These are phyloP conservation scores for Oscheius sp. DNA, from an alignment of 1,140 invertebrate genomes.

Conservation along the genomic window DNA sequence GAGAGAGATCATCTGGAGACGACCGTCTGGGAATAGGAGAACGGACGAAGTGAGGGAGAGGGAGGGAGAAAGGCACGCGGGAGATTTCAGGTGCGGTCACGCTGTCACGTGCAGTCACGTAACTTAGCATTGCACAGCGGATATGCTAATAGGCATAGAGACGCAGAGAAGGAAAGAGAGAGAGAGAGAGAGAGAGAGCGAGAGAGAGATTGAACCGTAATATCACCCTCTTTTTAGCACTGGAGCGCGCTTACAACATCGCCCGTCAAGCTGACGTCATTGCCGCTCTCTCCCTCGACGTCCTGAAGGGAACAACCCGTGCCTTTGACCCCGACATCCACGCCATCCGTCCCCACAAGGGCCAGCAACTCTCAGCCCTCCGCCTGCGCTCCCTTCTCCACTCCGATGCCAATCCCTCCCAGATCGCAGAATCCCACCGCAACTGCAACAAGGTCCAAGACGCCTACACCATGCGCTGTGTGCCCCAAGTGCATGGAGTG, in stretches of 20 bases:
- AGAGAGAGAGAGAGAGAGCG: too few species aligned
- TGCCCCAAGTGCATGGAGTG: slow-evolving; percentile 72
- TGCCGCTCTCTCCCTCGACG: slow-evolving; percentile 72
- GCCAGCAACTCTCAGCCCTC: slow-evolving; percentile 70
- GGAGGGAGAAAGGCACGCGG: too few species aligned
- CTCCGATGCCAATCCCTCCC: slow-evolving; percentile 71
- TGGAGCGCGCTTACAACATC: slow-evolving; percentile 69
- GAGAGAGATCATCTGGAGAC: too few species aligned
- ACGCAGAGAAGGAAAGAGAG: too few species aligned
- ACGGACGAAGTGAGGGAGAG: too few species aligned
- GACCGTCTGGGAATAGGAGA: too few species aligned
- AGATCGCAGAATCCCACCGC: slow-evolving; percentile 71
- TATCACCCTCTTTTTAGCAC: slow-evolving; percentile 62
- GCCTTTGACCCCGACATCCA: slow-evolving; percentile 75
- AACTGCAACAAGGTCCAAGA: slow-evolving; percentile 75
- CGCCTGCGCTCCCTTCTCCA: slow-evolving; percentile 70
- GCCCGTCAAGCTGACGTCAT: slow-evolving; percentile 73
- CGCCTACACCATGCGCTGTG: slow-evolving; percentile 73
- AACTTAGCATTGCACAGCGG: too few species aligned
- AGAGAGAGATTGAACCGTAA: neutral
- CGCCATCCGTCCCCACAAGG: slow-evolving; percentile 70
- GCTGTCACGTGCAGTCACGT: too few species aligned
- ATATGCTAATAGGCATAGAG: too few species aligned
- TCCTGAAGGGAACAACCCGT: slow-evolving; percentile 72
- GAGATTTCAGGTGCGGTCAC: too few species aligned